Percentiles rank a stretch among this genome's conserved stretches.
Conservation (phyloP, 2,888 invertebrate species). For the Sthenelais limicola region DNA sequence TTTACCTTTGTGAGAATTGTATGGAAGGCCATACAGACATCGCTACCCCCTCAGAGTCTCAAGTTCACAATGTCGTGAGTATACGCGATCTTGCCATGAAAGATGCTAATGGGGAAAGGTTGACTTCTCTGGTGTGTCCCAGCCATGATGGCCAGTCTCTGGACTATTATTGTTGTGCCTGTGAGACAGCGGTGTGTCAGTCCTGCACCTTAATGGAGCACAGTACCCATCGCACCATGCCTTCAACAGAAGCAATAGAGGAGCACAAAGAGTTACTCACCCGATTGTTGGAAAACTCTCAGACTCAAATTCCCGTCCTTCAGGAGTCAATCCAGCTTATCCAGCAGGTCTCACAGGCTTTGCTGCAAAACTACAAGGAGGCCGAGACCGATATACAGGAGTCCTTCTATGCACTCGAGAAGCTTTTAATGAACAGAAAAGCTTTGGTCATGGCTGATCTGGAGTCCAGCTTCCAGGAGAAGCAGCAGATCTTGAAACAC, state of each 20-base stretch:
- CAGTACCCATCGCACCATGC: constrained; percentile 72
- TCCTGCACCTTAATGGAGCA: constrained; percentile 74
- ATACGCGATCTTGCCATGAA: constrained; percentile 61
- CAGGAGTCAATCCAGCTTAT: constrained; percentile 67
- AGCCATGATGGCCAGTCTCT: constrained; percentile 68
- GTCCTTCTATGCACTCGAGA: constrained; percentile 67
- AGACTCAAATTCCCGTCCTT: constrained; percentile 67
- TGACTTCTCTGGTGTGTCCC: constrained; percentile 65
- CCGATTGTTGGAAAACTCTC: constrained; percentile 65
- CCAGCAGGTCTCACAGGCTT: constrained; percentile 58
- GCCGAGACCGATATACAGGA: constrained; percentile 65
- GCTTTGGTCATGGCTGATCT: constrained; percentile 67
- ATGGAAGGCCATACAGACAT: constrained; percentile 54
- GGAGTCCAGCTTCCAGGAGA: constrained; percentile 63
- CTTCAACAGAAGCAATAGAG: constrained; percentile 72
- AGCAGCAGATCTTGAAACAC: constrained; percentile 66
- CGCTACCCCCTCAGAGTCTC: not conserved
- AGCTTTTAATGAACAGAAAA: constrained; percentile 67
- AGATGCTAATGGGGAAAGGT: constrained; percentile 52
- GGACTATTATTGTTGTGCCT: constrained; percentile 74
- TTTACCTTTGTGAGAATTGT: constrained; percentile 67
- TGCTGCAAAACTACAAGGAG: constrained; percentile 55
- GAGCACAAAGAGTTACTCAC: constrained; percentile 70
- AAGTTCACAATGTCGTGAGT: constrained; percentile 58
- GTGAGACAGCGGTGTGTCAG: constrained; percentile 75